phyloP scores from a whole-genome alignment of 2,797 vertebrate species.

The Poeciliopsis paucimaculata region DNA sequence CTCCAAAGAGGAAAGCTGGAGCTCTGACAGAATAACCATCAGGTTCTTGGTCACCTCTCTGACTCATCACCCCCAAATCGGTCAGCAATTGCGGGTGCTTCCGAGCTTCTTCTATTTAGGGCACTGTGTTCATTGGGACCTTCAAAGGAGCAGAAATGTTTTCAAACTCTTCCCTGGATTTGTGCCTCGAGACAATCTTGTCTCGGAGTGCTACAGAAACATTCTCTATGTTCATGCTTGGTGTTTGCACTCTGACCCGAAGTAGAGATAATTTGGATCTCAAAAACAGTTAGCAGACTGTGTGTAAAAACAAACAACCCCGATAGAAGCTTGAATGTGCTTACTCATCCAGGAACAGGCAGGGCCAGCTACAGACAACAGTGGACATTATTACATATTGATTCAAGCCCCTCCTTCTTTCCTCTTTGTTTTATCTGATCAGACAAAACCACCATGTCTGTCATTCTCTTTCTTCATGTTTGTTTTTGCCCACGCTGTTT shows the following conservation, averaged over 20 bases:
- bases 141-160: not conserved
- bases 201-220: no score
- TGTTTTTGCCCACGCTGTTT: slow-evolving; percentile 46
- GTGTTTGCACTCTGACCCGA: not conserved
- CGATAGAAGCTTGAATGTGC: slow-evolving; percentile 41
- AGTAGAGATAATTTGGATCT: not conserved
- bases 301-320: slow-evolving; percentile 38
- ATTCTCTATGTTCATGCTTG: no score
- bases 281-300: slow-evolving; percentile 31
- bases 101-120: not conserved
- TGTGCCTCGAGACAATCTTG: no score
- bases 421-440: slow-evolving; percentile 70
- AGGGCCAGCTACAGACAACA: slow-evolving; percentile 77
- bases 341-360: slow-evolving; percentile 86
- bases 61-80: not conserved
- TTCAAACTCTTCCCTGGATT: not conserved
- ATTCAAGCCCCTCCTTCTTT: slow-evolving; percentile 86
- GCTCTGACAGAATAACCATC: not conserved
- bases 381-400: slow-evolving; percentile 93
- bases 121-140: not conserved
- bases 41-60: not conserved
- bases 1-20: not conserved
- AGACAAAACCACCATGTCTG: slow-evolving; percentile 47
- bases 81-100: not conserved
- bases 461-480: slow-evolving; percentile 15